phyloP scores from a whole-genome alignment of 1,140 invertebrate species.

The Aphaenogaster ashmeadi region DNA sequence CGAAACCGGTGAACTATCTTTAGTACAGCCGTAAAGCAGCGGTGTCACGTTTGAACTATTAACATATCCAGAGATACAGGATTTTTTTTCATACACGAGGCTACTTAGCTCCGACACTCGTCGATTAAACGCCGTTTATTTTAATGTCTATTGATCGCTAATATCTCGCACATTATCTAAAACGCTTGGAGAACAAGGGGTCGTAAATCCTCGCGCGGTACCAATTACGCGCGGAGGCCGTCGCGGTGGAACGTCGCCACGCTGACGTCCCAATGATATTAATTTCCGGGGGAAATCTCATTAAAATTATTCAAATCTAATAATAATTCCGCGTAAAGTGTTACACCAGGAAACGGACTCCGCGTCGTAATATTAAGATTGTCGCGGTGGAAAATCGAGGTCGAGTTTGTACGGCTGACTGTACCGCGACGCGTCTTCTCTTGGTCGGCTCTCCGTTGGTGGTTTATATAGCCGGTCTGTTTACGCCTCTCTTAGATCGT shows the following conservation, averaged over 20 bases:
- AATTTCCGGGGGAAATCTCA: constrained; percentile 54
- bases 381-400: constrained; percentile 73
- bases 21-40: constrained; percentile 22
- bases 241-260: constrained; percentile 7
- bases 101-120: constrained; percentile 3
- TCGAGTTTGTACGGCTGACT: constrained; percentile 70
- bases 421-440: constrained; percentile 68
- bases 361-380: constrained; percentile 57
- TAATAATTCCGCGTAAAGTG: constrained; percentile 63
- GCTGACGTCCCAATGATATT: not conserved
- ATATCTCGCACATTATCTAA: constrained; percentile 24
- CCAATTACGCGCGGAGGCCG: constrained; percentile 19
- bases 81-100: constrained; percentile 8
- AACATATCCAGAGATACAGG: constrained; percentile 2
- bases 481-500: constrained; percentile 78
- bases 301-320: constrained; percentile 62
- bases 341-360: constrained; percentile 59
- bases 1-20: constrained; percentile 45
- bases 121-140: constrained; percentile 29
- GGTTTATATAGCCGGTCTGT: constrained; percentile 76
- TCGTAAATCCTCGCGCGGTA: constrained; percentile 27
- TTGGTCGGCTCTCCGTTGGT: constrained; percentile 70
- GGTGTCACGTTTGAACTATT: constrained; percentile 43
- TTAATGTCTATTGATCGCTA: constrained; percentile 23
- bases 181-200: constrained; percentile 11